Percentiles rank a stretch among this genome's conserved stretches.
Conservation (phyloP, 1,140 invertebrate genomes). For the Zaprionus ornatus region DNA sequence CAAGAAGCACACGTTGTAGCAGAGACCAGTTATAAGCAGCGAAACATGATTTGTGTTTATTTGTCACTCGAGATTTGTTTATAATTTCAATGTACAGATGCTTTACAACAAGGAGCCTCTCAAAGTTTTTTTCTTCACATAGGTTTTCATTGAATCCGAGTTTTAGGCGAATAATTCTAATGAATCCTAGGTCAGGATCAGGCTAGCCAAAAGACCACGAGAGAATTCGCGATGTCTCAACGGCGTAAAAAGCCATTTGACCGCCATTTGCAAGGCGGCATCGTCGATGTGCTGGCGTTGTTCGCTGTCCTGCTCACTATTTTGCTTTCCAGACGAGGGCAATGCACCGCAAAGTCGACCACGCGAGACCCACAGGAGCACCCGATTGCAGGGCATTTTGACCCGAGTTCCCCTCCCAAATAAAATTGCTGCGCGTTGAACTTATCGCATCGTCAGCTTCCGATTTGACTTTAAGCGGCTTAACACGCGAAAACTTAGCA, state of each 20-base stretch:
- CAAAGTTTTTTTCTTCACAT: no score
- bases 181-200: neutral
- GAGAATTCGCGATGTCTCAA: conserved; percentile 8
- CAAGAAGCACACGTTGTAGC: no score
- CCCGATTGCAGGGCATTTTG: neutral
- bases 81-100: no score
- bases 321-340: neutral
- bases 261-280: neutral
- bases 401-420: neutral
- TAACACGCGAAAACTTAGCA: conserved; percentile 42
- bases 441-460: conserved; percentile 34
- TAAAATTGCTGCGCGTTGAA: conserved; percentile 21
- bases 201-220: conserved; percentile 3
- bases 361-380: neutral
- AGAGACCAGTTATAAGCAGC: no score
- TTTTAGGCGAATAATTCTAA: neutral
- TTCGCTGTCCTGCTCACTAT: conserved; percentile 15
- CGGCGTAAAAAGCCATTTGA: neutral
- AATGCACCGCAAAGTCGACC: conserved; percentile 10
- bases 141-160: no score
- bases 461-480: conserved; percentile 54
- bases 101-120: no score
- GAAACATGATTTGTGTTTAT: no score
- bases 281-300: neutral
- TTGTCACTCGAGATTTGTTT: no score